These are phyloP conservation scores for Perizoma affinitatum DNA, from an alignment of 2,888 invertebrate genomes.

Conservation along the genomic window DNA sequence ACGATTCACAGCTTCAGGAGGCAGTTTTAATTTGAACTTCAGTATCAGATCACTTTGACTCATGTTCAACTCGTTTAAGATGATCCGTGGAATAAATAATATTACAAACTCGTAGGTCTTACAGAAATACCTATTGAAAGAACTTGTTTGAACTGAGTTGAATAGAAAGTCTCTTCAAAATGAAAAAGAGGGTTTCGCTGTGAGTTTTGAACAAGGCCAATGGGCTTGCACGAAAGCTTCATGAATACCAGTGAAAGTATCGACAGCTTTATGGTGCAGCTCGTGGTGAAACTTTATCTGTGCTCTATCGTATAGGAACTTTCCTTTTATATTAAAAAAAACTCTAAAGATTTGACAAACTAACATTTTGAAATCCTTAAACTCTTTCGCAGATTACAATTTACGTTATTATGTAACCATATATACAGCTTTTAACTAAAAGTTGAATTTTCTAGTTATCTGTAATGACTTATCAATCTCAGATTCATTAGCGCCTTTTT, in stretches of 20 bases:
- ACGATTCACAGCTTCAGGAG: conserved; percentile 1
- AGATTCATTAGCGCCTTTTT: conserved; percentile 19
- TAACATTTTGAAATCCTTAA: no score
- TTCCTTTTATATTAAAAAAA: neutral
- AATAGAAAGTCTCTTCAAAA: neutral
- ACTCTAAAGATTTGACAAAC: no score
- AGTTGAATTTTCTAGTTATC: no score
- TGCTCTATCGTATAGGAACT: neutral
- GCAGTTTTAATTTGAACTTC: neutral
- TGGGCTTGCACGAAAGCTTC: neutral
- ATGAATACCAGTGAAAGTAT: conserved; percentile 1
- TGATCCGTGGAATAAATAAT: no score
- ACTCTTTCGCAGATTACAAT: no score
- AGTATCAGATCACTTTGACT: neutral
- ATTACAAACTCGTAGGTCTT: no score
- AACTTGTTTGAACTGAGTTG: neutral
- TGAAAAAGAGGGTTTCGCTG: neutral
- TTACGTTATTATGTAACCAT: no score
- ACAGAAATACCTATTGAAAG: no score
- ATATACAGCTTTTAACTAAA: no score
- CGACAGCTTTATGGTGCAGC: neutral
- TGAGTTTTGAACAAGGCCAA: neutral
- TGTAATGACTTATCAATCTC: conserved; percentile 17
- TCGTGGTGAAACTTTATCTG: neutral
- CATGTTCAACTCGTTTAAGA: neutral